These are phyloP conservation scores for Melanotaenia trifasciata DNA, from an alignment of 2,797 vertebrate species.

Conservation along the genomic window DNA sequence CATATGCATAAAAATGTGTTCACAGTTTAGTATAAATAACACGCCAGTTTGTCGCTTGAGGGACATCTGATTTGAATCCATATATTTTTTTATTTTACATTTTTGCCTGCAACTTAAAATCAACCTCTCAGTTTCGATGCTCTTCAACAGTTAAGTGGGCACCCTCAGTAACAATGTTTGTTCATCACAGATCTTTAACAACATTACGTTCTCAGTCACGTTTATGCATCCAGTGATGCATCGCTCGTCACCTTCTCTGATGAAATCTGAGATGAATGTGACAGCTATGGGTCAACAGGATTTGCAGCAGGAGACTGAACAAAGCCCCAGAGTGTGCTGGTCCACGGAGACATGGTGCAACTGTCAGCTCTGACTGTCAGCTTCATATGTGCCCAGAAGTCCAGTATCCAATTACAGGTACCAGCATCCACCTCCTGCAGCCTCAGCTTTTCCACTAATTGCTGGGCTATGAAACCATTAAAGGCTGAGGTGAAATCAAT, in stretches of 20 bases:
- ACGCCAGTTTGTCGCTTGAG: constrained; percentile 42
- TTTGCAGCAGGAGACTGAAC: neutral
- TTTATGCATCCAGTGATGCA: constrained; percentile 27
- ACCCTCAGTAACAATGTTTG: constrained; percentile 16
- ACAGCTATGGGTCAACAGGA: constrained; percentile 4
- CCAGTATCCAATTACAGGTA: constrained; percentile 6
- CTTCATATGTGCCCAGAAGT: constrained; percentile 4
- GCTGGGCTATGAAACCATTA: constrained; percentile 1
- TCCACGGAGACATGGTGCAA: neutral
- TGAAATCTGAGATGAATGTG: neutral
- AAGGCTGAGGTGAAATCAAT: neutral
- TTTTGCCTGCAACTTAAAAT: constrained; percentile 24
- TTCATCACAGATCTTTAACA: constrained; percentile 39
- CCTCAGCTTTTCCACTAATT: constrained; percentile 2
- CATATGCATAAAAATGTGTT: constrained; percentile 51
- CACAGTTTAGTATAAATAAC: constrained; percentile 38
- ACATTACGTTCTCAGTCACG: constrained; percentile 17
- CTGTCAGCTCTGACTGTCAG: neutral
- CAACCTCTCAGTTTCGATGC: neutral
- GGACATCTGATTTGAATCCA: constrained; percentile 28
- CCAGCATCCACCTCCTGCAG: neutral
- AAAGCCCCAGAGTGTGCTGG: neutral
- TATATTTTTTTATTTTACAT: constrained; percentile 5
- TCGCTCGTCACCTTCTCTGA: constrained; percentile 2
- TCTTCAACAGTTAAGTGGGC: constrained; percentile 17